Base-by-base conservation (phyloP, 2,888 invertebrate species). In the Siphlonurus alternatus region DNA sequence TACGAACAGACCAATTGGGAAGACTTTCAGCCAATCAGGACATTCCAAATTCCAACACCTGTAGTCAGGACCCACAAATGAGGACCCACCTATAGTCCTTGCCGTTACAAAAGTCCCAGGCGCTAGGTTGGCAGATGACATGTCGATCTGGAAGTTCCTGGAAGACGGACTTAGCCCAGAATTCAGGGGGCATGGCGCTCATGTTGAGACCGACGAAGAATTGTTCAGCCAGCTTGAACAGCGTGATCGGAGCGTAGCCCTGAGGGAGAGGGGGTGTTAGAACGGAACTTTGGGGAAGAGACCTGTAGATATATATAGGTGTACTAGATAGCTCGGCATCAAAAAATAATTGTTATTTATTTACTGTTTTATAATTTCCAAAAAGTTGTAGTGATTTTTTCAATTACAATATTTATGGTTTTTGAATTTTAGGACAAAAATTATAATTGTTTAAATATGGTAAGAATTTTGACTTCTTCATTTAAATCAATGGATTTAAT, bases 81-180 rank as follows among this genome's bases (percentile, higher is more conserved):
- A 23, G 10, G 56, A 23, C 51, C 68, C 74, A 89, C 91, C 92
- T 83, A 73, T 86, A 94, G 72, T 95, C 94, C 67, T 88, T 83
- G 63, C 86, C 81, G 71, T 93, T 92, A 73, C 93, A 94, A 76
- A 94, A 94, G 76, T 94, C 93, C 90, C 94, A 94, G 0, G 94
- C 93, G 0, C 93, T 91, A 0, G 94, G 92, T 70, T 93, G 91
- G 73, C 95, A 95, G 63, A 91, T 82, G 0, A 90, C 81, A 15
- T 86, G 83, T 10, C 89, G 77, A 70, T 89, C 88, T 0, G 83
- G 76, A 0, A 90, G 90, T 74, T 93, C 88, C 69, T 88, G 86
- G 56, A 95, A 77, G 25, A 95, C 80, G 2, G 94, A 94, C 67
- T 88, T 84, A 0, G 83, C 82, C 92, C 94, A 95, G 78, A 95